Evolutionary conservation across 2,797 vertebrate species (phyloP), one percentile per base, ranked within the genome.

Genomic region (Notolepis coatsorum): DNA sequence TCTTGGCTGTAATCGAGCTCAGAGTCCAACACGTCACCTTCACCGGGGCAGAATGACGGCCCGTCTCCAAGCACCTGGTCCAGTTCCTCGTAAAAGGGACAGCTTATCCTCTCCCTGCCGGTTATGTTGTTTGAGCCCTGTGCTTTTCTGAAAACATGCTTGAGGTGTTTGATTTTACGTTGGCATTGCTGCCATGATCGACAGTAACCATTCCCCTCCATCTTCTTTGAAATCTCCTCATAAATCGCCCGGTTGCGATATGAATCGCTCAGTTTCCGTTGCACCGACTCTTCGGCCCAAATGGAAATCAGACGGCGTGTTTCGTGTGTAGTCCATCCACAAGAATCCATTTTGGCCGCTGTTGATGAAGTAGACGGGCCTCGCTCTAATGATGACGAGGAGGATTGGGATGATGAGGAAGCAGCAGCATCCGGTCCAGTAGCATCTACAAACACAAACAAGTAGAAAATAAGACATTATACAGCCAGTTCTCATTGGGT

Each of bases 241-340:
- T 45, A 23, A 20, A 45, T 20, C 12, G 17, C 7, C 20, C 17
- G 7, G 42, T 45, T 45, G 42, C 2, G 43, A 23, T 46, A 21
- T 46, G 42, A 24, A 46, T 46, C 43, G 21, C 9, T 21, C 43
- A 46, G 43, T 46, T 46, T 23, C 23, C 23, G 4, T 46, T n/a
- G n/a, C n/a, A 46, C 21, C 7, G 31, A 53, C 50, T 23, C 50
- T 53, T 53, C 33, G 31, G 50, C 31, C 50, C 30, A 53, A 53
- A 53, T 37, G 12, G 50, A 53, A 37, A 53, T 53, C 18, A 37
- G 50, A 38, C 33, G 38, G 50, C 12, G 21, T n/a, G 15, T 38
- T 53, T 53, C 10, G 17, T 55, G 21, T 41, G 28, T 55, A 25
- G n/a, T n/a, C n/a, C n/a, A n/a, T n/a, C n/a, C n/a, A n/a, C n/a